Conservation (phyloP, 2,113 vertebrate species). For the Apus apus region DNA sequence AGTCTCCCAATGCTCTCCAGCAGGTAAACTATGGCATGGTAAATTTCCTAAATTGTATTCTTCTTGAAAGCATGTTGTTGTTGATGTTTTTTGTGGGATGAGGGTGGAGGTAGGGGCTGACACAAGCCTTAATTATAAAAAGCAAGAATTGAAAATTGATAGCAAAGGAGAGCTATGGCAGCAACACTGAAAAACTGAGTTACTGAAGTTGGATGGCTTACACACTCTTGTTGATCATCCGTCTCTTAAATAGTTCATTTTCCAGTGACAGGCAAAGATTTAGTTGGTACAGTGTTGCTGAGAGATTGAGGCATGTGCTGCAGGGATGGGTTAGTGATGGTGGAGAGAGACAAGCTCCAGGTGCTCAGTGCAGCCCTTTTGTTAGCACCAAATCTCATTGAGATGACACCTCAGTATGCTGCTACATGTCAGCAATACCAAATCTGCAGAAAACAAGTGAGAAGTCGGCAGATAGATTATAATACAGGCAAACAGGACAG, state of each 20-base stretch:
- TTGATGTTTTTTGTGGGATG: background rate
- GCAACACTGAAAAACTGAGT: background rate
- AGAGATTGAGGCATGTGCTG: background rate
- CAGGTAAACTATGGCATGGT: constrained; percentile 91
- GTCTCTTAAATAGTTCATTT: background rate
- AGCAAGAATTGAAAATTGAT: background rate
- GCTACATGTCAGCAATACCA: background rate
- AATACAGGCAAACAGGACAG: background rate
- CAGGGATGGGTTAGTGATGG: background rate
- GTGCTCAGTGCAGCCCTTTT: background rate
- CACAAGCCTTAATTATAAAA: background rate
- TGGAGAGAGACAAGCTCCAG: background rate
- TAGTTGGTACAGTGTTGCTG: background rate
- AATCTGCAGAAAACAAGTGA: background rate
- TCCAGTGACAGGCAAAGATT: background rate
- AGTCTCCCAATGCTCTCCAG: constrained; percentile 93
- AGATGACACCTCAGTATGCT: background rate
- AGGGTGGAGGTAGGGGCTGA: background rate
- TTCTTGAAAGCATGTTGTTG: constrained; percentile 15
- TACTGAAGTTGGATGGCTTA: background rate
- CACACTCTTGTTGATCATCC: background rate
- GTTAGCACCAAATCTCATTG: background rate
- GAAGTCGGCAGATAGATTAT: background rate
- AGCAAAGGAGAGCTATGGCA: background rate
- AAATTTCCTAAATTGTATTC: constrained; percentile 77